A percentile compares a stretch with the other conserved stretches of the same genome.
Conservation (phyloP, 2,797 vertebrate genomes). For the Platyrinchus mystaceus region DNA sequence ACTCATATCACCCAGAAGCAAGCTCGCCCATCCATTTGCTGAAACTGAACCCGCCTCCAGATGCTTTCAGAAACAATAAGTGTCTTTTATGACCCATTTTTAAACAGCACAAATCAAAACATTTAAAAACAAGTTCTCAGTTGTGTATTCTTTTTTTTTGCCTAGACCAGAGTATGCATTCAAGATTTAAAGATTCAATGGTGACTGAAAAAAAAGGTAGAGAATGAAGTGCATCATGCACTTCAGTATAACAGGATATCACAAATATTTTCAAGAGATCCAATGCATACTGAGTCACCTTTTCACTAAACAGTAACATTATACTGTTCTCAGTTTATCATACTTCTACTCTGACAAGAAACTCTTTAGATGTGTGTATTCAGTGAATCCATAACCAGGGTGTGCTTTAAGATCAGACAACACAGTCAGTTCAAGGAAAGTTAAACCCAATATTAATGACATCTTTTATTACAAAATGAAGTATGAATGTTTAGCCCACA, state of each 20-base stretch:
- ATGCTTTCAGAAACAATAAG: neutral
- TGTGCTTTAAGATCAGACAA: neutral
- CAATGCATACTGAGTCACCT: neutral
- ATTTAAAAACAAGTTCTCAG: neutral
- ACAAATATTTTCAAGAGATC: neutral
- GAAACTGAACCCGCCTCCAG: neutral
- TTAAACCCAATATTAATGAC: neutral
- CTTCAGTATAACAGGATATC: neutral
- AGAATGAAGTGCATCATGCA: neutral
- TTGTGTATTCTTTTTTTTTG: neutral
- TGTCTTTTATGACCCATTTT: neutral
- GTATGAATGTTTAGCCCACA: neutral
- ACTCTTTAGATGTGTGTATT: neutral
- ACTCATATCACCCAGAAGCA: neutral
- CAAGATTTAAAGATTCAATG: neutral
- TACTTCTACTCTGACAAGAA: neutral
- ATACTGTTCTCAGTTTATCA: neutral
- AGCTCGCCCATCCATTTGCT: neutral
- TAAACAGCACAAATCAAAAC: neutral
- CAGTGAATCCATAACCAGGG: neutral
- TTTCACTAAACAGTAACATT: neutral
- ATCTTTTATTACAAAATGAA: neutral
- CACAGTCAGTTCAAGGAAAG: neutral
- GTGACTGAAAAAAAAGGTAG: neutral
- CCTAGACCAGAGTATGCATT: neutral